phyloP scores from a whole-genome alignment of 2,888 invertebrate genomes.

The Heliconius ismenius region DNA sequence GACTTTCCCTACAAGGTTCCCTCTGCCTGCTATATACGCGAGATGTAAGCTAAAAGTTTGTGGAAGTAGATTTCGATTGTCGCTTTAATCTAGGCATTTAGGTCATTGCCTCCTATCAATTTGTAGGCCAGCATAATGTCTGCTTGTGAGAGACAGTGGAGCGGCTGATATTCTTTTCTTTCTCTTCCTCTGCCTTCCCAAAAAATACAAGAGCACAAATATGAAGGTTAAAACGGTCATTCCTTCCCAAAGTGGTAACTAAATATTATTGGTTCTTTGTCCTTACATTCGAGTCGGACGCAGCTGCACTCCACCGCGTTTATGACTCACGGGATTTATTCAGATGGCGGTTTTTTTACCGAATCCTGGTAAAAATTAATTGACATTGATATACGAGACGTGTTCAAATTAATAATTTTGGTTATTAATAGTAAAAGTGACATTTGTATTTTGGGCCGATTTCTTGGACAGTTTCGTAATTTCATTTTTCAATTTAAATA shows the following conservation, averaged over 20 bases:
- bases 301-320: conserved; percentile 29
- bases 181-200: not conserved
- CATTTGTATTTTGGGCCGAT: not conserved
- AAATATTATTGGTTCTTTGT: conserved; percentile 47
- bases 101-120: no score
- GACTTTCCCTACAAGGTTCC: no score
- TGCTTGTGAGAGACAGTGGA: no score
- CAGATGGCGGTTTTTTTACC: conserved; percentile 18
- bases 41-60: no score
- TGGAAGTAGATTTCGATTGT: no score
- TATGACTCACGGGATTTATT: conserved; percentile 42
- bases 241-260: conserved; percentile 18
- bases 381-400: conserved; percentile 35
- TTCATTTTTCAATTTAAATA: not conserved
- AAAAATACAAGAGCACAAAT: not conserved
- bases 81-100: no score
- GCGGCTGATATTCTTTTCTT: not conserved
- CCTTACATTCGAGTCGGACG: conserved; percentile 49
- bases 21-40: no score
- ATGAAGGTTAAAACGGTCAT: not conserved
- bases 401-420: not conserved
- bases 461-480: not conserved
- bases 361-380: conserved; percentile 23
- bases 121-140: no score
- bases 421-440: conserved; percentile 8